Evolutionary conservation across 2,797 vertebrate species (phyloP).

Genomic region (Pagetopsis macropterus): DNA sequence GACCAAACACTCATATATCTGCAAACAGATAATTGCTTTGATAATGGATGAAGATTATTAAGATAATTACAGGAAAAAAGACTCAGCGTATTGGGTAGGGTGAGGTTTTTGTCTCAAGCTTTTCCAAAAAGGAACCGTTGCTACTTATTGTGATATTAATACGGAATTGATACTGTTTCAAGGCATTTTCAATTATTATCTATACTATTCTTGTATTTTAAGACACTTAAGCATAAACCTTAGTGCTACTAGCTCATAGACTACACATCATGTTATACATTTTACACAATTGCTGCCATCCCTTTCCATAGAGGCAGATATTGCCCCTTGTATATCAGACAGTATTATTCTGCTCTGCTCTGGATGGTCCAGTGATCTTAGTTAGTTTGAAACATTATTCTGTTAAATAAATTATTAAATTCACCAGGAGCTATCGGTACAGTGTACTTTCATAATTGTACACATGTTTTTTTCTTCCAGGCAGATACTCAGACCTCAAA

Average conservation of each 20-base stretch:
- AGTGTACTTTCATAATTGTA: neutral
- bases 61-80: conserved; percentile 12
- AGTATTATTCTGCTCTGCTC: neutral
- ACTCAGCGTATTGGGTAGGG: neutral
- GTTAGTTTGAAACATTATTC: neutral
- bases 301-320: neutral
- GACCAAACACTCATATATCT: conserved; percentile 31
- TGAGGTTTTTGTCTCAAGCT: neutral
- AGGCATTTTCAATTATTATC: too few species aligned
- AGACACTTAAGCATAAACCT: too few species aligned
- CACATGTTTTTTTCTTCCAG: neutral
- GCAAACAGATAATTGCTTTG: conserved; percentile 52
- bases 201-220: too few species aligned
- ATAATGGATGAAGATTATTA: conserved; percentile 47
- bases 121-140: neutral
- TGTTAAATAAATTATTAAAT: neutral
- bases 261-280: neutral
- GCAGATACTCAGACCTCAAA: neutral
- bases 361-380: neutral
- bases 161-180: too few species aligned
- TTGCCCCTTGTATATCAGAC: neutral
- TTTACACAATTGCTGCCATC: neutral
- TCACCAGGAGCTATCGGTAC: neutral
- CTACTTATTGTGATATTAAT: neutral
- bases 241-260: too few species aligned